Percentiles rank a stretch among this genome's conserved stretches.
Conservation (phyloP, 2,113 vertebrate species). For the Muntiacus muntjak region DNA sequence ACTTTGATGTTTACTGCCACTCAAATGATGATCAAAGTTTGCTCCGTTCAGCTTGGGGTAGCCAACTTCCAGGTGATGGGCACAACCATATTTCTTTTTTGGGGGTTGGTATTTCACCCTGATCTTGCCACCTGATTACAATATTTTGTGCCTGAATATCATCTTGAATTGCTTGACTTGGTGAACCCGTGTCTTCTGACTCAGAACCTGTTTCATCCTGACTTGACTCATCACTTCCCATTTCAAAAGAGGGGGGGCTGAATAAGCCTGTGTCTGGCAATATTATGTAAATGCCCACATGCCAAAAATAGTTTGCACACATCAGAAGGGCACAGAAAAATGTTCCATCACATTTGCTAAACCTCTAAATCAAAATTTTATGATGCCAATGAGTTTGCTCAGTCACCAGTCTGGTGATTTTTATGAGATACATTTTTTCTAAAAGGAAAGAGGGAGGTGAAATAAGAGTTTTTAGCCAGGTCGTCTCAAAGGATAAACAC, state of each 20-base stretch:
- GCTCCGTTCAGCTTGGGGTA: rapidly evolving
- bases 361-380: constrained; percentile 63
- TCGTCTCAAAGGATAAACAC: background rate
- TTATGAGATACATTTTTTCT: constrained; percentile 57
- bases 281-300: background rate
- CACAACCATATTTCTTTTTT: rapidly evolving
- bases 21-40: background rate
- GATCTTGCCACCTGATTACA: rapidly evolving
- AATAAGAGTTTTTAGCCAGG: background rate
- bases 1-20: background rate
- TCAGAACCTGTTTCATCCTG: background rate
- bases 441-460: constrained; percentile 49
- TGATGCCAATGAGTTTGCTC: constrained; percentile 44
- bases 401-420: constrained; percentile 64
- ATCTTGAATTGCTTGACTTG: background rate
- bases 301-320: background rate
- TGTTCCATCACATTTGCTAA: constrained; percentile 30
- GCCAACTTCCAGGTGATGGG: background rate
- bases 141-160: rapidly evolving
- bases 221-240: background rate
- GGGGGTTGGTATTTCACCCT: background rate
- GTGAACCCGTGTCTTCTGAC: background rate
- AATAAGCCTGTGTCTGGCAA: background rate
- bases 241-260: background rate
- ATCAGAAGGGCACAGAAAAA: background rate